Evolutionary conservation across 1,140 invertebrate species (phyloP), one percentile per base, ranked within the genome.

Genomic region (Bombus superbus): DNA sequence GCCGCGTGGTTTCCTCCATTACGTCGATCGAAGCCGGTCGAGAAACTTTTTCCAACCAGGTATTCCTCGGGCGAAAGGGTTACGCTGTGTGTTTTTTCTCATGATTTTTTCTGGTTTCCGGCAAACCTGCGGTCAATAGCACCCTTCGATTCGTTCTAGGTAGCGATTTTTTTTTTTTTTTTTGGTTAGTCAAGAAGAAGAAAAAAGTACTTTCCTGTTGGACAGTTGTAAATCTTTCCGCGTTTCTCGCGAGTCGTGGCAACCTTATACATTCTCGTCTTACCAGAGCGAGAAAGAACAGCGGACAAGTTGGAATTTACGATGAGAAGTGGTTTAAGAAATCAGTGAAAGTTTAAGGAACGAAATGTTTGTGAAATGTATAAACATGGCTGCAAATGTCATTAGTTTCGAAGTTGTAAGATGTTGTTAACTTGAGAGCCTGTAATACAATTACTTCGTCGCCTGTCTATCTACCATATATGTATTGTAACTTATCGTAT

Each of bases 101-200:
- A 64, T 47, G 74, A 91, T 92, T 92, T 90, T 93, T 90, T 88
- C 90, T 89, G 91, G 90, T 92, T 93, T 90, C 90, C 68, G 44
- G 22, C 68, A 18, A 25, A 4, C 11, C 74, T 13, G 77, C 83
- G 68, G 79, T 69, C 85, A 84, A 83, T 87, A 84, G 86, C 59
- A 71, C 86, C 85, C 86, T 89, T 92, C 89, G 85, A 83, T 82
- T 89, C 80, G 66, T 82, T 66, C 15, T 38, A 79, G 82, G 88
- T 35, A 66, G 28, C 35, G 47, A 79, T 69, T 75, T 86, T 86
- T 88, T 84, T 80, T 78, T 69, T 75, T 86, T 86, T 88, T 84
- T 80, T 78, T 78, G 64, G 74, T 59, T 42, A 69, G 74, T 15
- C 25, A 1, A 10, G 59, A 47, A 57, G 59, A 47, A 57, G 18